phyloP scores from a whole-genome alignment of 1,140 invertebrate genomes.

The Arctopsyche grandis region DNA sequence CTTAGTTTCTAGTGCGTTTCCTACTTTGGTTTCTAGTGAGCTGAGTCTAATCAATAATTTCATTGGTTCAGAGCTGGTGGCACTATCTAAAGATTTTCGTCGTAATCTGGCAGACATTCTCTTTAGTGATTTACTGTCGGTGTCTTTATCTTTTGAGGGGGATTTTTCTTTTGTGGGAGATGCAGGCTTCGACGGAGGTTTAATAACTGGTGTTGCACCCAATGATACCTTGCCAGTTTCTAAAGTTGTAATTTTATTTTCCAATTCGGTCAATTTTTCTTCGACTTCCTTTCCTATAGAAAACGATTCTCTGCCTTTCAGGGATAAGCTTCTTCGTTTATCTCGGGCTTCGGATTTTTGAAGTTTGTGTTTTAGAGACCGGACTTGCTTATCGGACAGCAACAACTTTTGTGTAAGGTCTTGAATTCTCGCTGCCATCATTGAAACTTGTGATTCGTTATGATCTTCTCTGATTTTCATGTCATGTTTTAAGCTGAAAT shows the following conservation, averaged over 20 bases:
- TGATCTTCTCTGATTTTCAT: conserved; percentile 74
- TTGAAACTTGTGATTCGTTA: conserved; percentile 76
- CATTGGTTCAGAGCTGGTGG: conserved; percentile 79
- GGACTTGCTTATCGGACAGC: conserved; percentile 83
- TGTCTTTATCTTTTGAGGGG: conserved; percentile 63
- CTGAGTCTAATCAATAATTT: conserved; percentile 79
- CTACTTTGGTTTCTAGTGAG: conserved; percentile 78
- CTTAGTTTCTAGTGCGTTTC: conserved; percentile 68
- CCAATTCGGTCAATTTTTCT: conserved; percentile 81
- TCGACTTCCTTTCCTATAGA: conserved; percentile 84
- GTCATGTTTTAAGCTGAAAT: conserved; percentile 79
- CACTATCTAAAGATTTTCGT: conserved; percentile 80
- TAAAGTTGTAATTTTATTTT: conserved; percentile 77
- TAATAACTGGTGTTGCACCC: conserved; percentile 60
- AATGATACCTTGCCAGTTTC: conserved; percentile 64
- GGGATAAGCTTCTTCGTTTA: conserved; percentile 80
- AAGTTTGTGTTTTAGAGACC: conserved; percentile 81
- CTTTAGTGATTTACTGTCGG: conserved; percentile 67
- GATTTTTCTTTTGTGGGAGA: conserved; percentile 66
- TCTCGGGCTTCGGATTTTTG: conserved; percentile 81
- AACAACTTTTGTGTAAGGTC: conserved; percentile 85
- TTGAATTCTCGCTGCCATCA: conserved; percentile 86
- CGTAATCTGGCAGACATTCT: conserved; percentile 67
- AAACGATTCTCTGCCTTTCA: conserved; percentile 84
- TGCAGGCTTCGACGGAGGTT: conserved; percentile 65